These are phyloP conservation scores for Parnassius apollo DNA, from an alignment of 2,888 invertebrate genomes.

Conservation along the genomic window DNA sequence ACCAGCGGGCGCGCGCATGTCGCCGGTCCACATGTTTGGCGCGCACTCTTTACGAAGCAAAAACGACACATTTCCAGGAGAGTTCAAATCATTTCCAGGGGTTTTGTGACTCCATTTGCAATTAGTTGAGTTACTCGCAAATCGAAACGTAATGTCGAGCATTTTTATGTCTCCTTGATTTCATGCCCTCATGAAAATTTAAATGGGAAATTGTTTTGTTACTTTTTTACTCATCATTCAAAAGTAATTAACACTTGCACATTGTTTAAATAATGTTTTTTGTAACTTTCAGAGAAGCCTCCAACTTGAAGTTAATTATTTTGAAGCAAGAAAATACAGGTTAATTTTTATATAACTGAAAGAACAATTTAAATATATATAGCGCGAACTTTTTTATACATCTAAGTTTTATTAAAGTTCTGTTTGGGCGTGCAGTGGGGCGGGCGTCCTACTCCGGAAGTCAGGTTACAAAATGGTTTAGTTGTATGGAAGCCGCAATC, in stretches of 20 bases:
- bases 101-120: constrained; percentile 58
- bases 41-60: constrained; percentile 47
- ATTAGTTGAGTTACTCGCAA: constrained; percentile 41
- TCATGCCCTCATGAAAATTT: constrained; percentile 14
- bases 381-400: no score
- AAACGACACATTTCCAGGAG: constrained; percentile 49
- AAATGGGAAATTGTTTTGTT: constrained; percentile 9
- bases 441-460: no score
- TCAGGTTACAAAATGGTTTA: no score
- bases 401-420: no score
- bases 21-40: constrained; percentile 50
- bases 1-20: constrained; percentile 44
- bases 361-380: no score
- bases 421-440: no score
- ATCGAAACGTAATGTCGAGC: constrained; percentile 22
- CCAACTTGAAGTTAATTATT: not conserved
- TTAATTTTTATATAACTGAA: no score
- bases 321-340: not conserved
- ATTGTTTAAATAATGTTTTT: not conserved
- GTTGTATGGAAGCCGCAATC: no score
- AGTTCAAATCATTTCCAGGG: constrained; percentile 43
- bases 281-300: not conserved
- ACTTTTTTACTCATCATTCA: not conserved
- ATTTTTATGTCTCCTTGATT: constrained; percentile 22
- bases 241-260: constrained; percentile 3